Percentiles rank a stretch among this genome's conserved stretches.
These are phyloP conservation scores for Mythimna loreyi DNA, from an alignment of 2,888 invertebrate species.

Conservation along the genomic window DNA sequence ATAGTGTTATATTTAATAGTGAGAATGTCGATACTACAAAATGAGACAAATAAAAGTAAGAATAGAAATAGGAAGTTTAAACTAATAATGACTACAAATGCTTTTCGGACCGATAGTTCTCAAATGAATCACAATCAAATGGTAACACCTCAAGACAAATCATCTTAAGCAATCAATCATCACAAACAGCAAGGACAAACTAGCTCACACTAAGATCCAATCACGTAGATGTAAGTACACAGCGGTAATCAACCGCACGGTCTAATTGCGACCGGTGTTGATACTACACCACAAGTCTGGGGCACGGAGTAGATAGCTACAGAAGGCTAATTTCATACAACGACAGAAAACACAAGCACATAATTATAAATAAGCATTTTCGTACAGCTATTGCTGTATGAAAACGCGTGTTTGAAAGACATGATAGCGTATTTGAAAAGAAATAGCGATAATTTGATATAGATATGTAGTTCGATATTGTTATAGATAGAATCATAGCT, in stretches of 20 bases:
- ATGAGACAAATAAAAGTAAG: not conserved
- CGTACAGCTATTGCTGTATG: not conserved
- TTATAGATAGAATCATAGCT: not conserved
- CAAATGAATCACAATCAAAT: too few relatives aligned
- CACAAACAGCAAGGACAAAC: slow-evolving; percentile 17
- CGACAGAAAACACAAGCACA: not conserved
- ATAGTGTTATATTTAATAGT: not conserved
- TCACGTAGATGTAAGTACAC: slow-evolving; percentile 53
- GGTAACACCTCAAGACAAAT: not conserved
- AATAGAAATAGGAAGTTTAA: too few relatives aligned
- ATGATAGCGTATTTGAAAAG: not conserved
- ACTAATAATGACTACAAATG: too few relatives aligned
- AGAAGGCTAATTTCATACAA: not conserved
- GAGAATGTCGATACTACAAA: not conserved
- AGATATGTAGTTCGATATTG: not conserved
- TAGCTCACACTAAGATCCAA: slow-evolving; percentile 43
- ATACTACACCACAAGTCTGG: slow-evolving; percentile 37
- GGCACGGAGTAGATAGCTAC: not conserved
- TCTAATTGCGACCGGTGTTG: slow-evolving; percentile 57
- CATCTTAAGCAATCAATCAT: slow-evolving; percentile 30
- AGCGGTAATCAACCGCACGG: slow-evolving; percentile 59
- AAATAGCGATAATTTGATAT: too few relatives aligned
- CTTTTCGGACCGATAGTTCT: not conserved
- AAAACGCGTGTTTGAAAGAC: too few relatives aligned
- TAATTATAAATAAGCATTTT: not conserved